Percentiles rank a stretch among this genome's conserved stretches.
These are phyloP conservation scores for Ianthella basta DNA, from an alignment of 37 sponge, comb jelly and placozoan genomes.

Conservation along the genomic window DNA sequence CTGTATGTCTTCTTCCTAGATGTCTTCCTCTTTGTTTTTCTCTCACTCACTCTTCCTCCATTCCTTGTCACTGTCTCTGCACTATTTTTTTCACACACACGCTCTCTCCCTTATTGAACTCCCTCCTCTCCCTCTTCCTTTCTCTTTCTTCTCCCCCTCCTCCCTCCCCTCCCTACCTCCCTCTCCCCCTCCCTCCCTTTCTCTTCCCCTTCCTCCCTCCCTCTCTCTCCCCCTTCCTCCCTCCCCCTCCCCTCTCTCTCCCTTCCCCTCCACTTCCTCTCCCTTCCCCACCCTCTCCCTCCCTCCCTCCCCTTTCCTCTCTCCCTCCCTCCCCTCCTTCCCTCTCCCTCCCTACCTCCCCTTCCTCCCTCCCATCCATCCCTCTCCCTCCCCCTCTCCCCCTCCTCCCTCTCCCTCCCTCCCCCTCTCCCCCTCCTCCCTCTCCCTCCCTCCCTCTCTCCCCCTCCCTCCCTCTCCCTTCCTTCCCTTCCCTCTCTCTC, in stretches of 20 bases:
- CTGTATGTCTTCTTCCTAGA: conserved; percentile 1
- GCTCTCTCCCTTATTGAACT: too few species aligned
- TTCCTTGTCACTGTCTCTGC: too few species aligned
- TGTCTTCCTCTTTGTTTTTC: too few species aligned
- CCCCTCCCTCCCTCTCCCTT: not conserved
- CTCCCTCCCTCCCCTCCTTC: conserved; percentile 6
- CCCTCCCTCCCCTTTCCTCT: conserved; percentile 1
- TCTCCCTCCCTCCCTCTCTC: conserved; percentile 10
- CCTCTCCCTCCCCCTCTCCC: not conserved
- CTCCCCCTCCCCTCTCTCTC: conserved; percentile 6
- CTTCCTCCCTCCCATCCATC: conserved; percentile 17
- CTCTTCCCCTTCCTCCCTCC: not conserved
- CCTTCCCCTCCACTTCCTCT: not conserved
- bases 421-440: too few species aligned
- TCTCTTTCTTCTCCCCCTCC: too few species aligned
- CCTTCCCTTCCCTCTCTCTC: conserved; percentile 10
- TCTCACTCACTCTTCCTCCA: too few species aligned
- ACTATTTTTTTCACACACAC: too few species aligned
- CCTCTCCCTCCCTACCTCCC: too few species aligned
- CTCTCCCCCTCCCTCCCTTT: not conserved
- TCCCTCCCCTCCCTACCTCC: too few species aligned
- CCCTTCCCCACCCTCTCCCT: conserved; percentile 23
- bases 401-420: too few species aligned
- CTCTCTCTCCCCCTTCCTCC: not conserved
- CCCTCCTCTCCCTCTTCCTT: too few species aligned